Evolutionary conservation across 2,113 vertebrate species (phyloP), one percentile per base, ranked within the genome.

Genomic region (Corythaixoides concolor): DNA sequence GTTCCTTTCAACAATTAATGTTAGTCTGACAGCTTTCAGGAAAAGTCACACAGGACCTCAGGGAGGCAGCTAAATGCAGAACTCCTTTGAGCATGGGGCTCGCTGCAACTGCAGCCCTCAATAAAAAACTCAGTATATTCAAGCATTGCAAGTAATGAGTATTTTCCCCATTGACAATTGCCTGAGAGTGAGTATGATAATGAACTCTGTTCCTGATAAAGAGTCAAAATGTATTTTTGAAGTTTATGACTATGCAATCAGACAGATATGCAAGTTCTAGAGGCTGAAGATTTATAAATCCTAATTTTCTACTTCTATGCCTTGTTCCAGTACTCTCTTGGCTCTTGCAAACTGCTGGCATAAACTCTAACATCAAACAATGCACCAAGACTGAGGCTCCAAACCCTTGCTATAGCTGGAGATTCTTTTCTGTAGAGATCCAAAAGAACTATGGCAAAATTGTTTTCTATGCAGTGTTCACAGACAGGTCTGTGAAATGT

Each of bases 21-120:
- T 82, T 69, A 80, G 32, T 50, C 33, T 67, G 79, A 52, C 60
- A 84, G 50, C 15, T 86, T 93, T 80, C 41, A 55, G 55, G 24
- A 89, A 33, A 95, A 85, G 72, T 90, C 79, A 95, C 67, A 47
- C 72, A 96, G 76, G 39, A 83, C 75, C 76, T 93, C 63, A 43
- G 60, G 72, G 86, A 96, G 26, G 26, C 37, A 86, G 68, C 72
- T 95, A 95, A 90, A 95, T 59, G 72, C 55, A 86, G 85, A 81
- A 79, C 15, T 77, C 50, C 82, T 92, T 18, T 95, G 59, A 93
- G 59, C 41, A 59, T 15, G 23, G 35, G 80, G 26, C 27, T 26
- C 7, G 0, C 41, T 90, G 78, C 39, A 77, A 63, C 16, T 59
- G n/a, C 49, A 90, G 37, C 16, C 30, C 26, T 39, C 73, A 53